A percentile compares a stretch with the other conserved stretches of the same genome.
Conservation (phyloP, 2,797 vertebrate species). For the Melanotaenia trifasciata region DNA sequence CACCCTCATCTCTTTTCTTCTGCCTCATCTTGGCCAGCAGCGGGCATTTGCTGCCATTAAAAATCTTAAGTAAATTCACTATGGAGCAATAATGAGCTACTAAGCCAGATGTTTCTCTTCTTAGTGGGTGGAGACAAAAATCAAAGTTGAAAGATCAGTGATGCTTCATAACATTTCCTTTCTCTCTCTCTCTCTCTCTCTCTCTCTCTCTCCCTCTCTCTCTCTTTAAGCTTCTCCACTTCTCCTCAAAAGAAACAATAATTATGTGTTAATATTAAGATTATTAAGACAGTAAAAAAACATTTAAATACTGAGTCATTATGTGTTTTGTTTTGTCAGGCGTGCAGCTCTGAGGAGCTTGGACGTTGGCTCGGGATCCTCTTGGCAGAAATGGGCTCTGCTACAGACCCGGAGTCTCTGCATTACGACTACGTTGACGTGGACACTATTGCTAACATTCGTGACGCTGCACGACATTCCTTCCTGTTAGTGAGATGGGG, state of each 20-base stretch:
- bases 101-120: slow-evolving; percentile 6
- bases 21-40: not conserved
- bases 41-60: slow-evolving; percentile 16
- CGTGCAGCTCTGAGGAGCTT: slow-evolving; percentile 92
- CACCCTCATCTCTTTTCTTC: not conserved
- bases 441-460: slow-evolving; percentile 95
- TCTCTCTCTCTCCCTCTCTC: not conserved
- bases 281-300: not conserved
- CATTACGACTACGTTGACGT: slow-evolving; percentile 98
- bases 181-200: not conserved
- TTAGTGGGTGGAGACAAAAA: slow-evolving; percentile 14
- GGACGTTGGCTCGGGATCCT: slow-evolving; percentile 96
- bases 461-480: slow-evolving; percentile 92
- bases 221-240: not conserved
- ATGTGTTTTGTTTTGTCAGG: slow-evolving; percentile 73
- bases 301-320: not conserved
- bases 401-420: slow-evolving; percentile 89
- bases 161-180: not conserved
- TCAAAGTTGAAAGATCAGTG: not conserved
- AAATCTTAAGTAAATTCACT: slow-evolving; percentile 17
- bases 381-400: slow-evolving; percentile 90
- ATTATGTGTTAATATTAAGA: not conserved
- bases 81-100: slow-evolving; percentile 8
- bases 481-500: slow-evolving; percentile 90
- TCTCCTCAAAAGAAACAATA: not conserved